These are phyloP conservation scores for Gambusia holbrooki DNA, from an alignment of 2,113 vertebrate genomes.

Conservation along the genomic window DNA sequence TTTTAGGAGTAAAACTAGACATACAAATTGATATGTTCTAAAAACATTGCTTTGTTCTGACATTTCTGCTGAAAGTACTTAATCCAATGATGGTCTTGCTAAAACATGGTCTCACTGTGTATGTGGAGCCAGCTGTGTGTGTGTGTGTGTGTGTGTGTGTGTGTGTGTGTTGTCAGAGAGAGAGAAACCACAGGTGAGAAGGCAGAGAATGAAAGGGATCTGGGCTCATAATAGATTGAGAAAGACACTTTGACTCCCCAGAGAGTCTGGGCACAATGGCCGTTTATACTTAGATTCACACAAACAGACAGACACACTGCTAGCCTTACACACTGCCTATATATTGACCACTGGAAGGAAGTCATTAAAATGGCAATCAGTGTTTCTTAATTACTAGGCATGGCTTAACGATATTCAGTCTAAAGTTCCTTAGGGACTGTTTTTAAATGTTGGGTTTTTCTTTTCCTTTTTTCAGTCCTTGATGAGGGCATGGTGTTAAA, in stretches of 20 bases:
- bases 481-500: constrained; percentile 53
- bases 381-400: constrained; percentile 72
- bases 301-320: constrained; percentile 10
- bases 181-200: constrained; percentile 47
- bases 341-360: constrained; percentile 57
- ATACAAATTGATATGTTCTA: background rate
- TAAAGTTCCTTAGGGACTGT: constrained; percentile 26
- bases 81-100: constrained; percentile 12
- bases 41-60: background rate
- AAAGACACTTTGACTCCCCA: constrained; percentile 61
- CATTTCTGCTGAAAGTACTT: background rate
- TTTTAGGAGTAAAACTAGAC: constrained; percentile 6
- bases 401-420: constrained; percentile 50
- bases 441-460: constrained; percentile 45
- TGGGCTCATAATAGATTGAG: constrained; percentile 65
- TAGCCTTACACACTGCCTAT: constrained; percentile 18
- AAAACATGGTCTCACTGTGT: constrained; percentile 1
- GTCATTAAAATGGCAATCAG: constrained; percentile 74
- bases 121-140: constrained; percentile 1
- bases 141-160: background rate
- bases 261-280: constrained; percentile 41
- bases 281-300: constrained; percentile 16
- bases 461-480: constrained; percentile 47
- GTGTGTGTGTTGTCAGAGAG: background rate
- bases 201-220: constrained; percentile 54